phyloP scores from a whole-genome alignment of 2,888 invertebrate species.

The Bibio marci region DNA sequence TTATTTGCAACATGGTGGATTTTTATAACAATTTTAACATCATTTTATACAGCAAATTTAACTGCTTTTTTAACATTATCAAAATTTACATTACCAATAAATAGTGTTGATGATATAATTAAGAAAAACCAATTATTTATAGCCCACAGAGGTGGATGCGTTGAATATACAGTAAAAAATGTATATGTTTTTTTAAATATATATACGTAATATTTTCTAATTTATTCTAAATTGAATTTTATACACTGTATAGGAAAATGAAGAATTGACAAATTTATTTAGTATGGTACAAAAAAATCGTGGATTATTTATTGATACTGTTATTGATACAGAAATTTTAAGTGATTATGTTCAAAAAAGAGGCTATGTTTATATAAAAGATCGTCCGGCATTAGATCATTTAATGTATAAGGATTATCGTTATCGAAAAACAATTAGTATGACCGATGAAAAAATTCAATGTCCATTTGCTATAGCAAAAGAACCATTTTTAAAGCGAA shows the following conservation, averaged over 20 bases:
- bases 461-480: slow-evolving; percentile 66
- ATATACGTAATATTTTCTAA: background rate
- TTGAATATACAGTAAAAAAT: slow-evolving; percentile 44
- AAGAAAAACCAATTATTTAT: slow-evolving; percentile 52
- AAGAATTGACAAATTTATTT: slow-evolving; percentile 20
- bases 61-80: slow-evolving; percentile 78
- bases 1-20: slow-evolving; percentile 87
- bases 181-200: slow-evolving; percentile 27
- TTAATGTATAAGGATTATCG: slow-evolving; percentile 54
- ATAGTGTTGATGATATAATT: slow-evolving; percentile 47
- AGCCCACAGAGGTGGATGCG: slow-evolving; percentile 46
- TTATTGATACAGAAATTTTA: slow-evolving; percentile 28
- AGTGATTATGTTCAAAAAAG: slow-evolving; percentile 29
- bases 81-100: slow-evolving; percentile 65
- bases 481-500: slow-evolving; percentile 42
- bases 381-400: slow-evolving; percentile 47
- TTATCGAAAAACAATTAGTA: slow-evolving; percentile 35
- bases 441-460: slow-evolving; percentile 39
- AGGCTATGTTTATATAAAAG: slow-evolving; percentile 47
- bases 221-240: background rate
- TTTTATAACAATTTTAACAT: slow-evolving; percentile 70
- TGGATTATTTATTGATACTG: slow-evolving; percentile 21
- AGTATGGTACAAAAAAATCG: slow-evolving; percentile 22
- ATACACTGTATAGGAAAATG: slow-evolving; percentile 18
- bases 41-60: slow-evolving; percentile 81